Evolutionary conservation across 2,113 vertebrate species (phyloP).

Genomic region (Gopherus flavomarginatus): DNA sequence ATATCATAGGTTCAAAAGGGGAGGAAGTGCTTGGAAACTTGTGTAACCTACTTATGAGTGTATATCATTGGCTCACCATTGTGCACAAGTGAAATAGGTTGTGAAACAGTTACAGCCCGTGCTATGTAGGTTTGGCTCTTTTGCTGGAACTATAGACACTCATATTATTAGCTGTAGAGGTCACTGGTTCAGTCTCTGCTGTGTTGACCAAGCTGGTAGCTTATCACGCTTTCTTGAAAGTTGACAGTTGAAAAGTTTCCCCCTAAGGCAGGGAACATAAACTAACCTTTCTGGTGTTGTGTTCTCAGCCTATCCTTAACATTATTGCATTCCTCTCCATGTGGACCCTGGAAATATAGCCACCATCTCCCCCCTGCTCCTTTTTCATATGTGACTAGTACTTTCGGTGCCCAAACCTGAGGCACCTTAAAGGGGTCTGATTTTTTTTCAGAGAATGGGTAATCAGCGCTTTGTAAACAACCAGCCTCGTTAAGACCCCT

Average conservation of each 20-base stretch:
- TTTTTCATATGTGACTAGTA: background rate
- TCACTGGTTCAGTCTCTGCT: accelerated
- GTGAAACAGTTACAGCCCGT: background rate
- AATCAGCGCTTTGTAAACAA: background rate
- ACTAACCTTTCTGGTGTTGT: background rate
- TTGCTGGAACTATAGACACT: background rate
- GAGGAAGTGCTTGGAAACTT: background rate
- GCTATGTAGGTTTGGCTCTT: background rate
- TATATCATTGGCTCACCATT: background rate
- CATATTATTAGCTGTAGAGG: background rate
- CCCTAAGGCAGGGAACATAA: background rate
- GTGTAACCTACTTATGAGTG: too few species aligned
- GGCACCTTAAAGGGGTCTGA: background rate
- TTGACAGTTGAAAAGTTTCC: background rate
- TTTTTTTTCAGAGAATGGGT: background rate
- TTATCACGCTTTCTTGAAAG: background rate
- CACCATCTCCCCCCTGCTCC: too few species aligned
- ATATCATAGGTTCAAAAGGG: background rate
- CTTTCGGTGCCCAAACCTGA: background rate
- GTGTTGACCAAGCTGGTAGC: background rate
- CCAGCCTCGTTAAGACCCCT: too few species aligned
- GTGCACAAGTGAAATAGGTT: background rate
- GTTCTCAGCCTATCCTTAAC: background rate
- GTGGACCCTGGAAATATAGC: background rate
- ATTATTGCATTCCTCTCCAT: background rate